Conservation (phyloP, 2,797 vertebrate species). For the Distichodus sexfasciatus region DNA sequence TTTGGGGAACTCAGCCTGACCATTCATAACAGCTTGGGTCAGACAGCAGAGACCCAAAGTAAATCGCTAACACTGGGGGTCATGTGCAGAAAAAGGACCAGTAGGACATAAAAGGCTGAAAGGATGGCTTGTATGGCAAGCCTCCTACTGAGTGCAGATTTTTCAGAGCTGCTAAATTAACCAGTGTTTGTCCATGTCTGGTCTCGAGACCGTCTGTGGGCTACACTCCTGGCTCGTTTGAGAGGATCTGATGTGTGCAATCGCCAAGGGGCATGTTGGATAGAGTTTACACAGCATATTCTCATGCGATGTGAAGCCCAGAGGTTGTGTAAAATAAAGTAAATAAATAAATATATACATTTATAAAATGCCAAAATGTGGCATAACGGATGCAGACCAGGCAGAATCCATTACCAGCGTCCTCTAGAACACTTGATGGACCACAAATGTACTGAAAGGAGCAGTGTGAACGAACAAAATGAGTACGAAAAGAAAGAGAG, state of each 20-base stretch:
- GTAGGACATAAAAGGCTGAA: background rate
- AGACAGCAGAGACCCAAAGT: background rate
- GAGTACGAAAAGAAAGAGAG: background rate
- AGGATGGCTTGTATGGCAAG: background rate
- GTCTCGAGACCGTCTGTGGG: background rate
- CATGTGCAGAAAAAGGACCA: background rate
- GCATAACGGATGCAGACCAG: background rate
- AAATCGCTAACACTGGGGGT: background rate
- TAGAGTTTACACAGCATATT: background rate
- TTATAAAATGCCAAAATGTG: constrained; percentile 1
- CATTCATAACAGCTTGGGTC: background rate
- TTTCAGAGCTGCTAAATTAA: constrained; percentile 14
- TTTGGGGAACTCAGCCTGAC: background rate
- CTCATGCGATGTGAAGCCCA: background rate
- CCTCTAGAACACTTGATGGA: background rate
- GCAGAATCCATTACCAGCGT: background rate
- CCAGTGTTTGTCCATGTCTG: background rate
- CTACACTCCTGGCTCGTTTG: constrained; percentile 8
- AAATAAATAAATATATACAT: background rate
- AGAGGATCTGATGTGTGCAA: background rate
- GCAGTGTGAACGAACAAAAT: background rate
- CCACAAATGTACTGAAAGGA: background rate
- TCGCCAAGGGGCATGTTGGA: background rate
- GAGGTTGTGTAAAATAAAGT: constrained; percentile 27
- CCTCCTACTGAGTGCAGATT: constrained; percentile 10